Evolutionary conservation across 2,888 invertebrate genomes (phyloP).

Genomic region (Heterodera filipjevi): DNA sequence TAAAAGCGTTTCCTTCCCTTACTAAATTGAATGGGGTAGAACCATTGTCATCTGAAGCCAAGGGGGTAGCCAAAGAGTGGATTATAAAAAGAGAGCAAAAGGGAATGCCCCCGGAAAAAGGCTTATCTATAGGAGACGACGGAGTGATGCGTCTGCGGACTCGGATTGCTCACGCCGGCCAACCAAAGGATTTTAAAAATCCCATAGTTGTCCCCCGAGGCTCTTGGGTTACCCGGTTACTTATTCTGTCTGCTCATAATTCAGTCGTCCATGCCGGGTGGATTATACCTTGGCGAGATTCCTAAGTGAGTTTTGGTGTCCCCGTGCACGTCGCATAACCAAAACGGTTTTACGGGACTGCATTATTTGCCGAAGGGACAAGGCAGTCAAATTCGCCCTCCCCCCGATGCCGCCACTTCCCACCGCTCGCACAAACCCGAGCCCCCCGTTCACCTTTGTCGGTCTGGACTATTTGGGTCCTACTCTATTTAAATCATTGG

Average conservation of each 20-base stretch:
- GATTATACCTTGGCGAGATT: conserved; percentile 22
- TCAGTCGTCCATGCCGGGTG: conserved; percentile 13
- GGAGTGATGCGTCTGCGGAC: neutral
- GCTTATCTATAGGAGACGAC: neutral
- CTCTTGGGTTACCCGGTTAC: conserved; percentile 29
- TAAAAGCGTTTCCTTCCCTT: neutral
- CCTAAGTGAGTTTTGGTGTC: conserved; percentile 21
- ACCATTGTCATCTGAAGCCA: neutral
- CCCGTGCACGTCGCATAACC: neutral
- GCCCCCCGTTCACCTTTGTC: conserved; percentile 37
- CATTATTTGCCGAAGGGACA: conserved; percentile 13
- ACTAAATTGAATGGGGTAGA: neutral
- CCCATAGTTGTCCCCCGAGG: conserved; percentile 2
- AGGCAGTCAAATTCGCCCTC: conserved; percentile 19
- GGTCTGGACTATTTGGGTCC: conserved; percentile 42
- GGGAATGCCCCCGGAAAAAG: neutral
- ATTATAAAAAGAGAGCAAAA: neutral
- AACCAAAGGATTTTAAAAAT: neutral
- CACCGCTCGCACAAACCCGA: conserved; percentile 24
- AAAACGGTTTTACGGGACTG: conserved; percentile 3
- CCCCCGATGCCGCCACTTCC: conserved; percentile 34
- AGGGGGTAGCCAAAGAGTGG: neutral
- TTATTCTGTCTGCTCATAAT: conserved; percentile 11
- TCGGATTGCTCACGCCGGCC: neutral
- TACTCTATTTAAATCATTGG: neutral